These are phyloP conservation scores for Cepaea hortensis DNA, from an alignment of 2,888 invertebrate genomes.

Conservation along the genomic window DNA sequence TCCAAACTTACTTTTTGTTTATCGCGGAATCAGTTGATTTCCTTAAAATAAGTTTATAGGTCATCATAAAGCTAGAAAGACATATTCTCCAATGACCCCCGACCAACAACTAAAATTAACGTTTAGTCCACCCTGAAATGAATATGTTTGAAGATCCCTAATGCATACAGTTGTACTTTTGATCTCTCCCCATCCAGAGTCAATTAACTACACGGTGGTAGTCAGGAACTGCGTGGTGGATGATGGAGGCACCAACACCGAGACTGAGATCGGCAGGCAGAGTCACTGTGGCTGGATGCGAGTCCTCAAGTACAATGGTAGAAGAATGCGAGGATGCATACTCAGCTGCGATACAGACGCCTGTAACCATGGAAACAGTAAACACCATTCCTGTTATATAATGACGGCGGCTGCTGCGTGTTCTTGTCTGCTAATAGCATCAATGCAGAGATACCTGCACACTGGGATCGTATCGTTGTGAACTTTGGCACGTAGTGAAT, in stretches of 20 bases:
- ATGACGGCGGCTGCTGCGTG: neutral
- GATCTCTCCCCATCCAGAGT: constrained; percentile 15
- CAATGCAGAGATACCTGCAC: neutral
- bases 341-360: constrained; percentile 96
- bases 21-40: too few relatives aligned
- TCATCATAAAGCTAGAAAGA: too few relatives aligned
- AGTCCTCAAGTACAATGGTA: constrained; percentile 90
- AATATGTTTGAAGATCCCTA: too few relatives aligned
- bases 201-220: constrained; percentile 84
- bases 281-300: constrained; percentile 98
- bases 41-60: too few relatives aligned
- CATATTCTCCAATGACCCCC: too few relatives aligned
- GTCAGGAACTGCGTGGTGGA: constrained; percentile 95
- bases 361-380: constrained; percentile 81
- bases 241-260: constrained; percentile 94
- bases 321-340: constrained; percentile 93
- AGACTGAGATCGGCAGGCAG: constrained; percentile 96
- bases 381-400: neutral
- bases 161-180: too few relatives aligned
- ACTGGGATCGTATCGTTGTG: neutral
- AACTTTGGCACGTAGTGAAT: neutral
- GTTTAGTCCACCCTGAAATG: too few relatives aligned
- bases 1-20: too few relatives aligned
- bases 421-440: neutral
- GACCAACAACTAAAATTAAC: too few relatives aligned